phyloP scores from a whole-genome alignment of 2,113 vertebrate genomes.

The Dasypus novemcinctus region DNA sequence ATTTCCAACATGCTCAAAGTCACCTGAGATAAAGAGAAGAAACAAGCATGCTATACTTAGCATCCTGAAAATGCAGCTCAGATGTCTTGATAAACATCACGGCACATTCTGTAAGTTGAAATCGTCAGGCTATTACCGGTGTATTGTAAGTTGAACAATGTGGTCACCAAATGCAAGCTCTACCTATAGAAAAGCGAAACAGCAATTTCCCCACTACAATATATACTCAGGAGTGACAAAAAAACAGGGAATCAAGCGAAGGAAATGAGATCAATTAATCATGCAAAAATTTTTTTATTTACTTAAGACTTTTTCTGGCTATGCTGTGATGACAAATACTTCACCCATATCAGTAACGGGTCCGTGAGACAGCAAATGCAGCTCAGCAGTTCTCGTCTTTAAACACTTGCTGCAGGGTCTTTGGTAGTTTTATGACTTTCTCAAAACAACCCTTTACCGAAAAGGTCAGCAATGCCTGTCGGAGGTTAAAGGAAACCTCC shows the following conservation, averaged over 20 bases:
- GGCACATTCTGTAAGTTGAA: not conserved
- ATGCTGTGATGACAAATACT: not conserved
- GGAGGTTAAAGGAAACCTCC: not conserved
- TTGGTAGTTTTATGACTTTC: not conserved
- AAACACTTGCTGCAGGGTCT: not conserved
- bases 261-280: not conserved
- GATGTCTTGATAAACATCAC: constrained; percentile 42
- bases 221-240: not conserved
- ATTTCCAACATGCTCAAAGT: constrained; percentile 26
- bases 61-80: constrained; percentile 43
- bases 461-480: not conserved
- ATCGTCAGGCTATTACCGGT: not conserved
- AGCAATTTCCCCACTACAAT: not conserved
- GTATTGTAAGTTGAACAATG: not conserved
- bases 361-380: not conserved
- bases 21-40: not conserved
- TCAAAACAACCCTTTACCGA: no score
- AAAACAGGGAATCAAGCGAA: constrained; percentile 10
- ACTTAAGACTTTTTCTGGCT: not conserved
- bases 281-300: not conserved
- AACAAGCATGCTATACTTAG: constrained; percentile 10
- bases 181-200: not conserved
- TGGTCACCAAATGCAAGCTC: not conserved
- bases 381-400: not conserved
- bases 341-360: not conserved